These are phyloP conservation scores for Isotomurus palustris DNA, from an alignment of 2,888 invertebrate genomes.

Conservation along the genomic window DNA sequence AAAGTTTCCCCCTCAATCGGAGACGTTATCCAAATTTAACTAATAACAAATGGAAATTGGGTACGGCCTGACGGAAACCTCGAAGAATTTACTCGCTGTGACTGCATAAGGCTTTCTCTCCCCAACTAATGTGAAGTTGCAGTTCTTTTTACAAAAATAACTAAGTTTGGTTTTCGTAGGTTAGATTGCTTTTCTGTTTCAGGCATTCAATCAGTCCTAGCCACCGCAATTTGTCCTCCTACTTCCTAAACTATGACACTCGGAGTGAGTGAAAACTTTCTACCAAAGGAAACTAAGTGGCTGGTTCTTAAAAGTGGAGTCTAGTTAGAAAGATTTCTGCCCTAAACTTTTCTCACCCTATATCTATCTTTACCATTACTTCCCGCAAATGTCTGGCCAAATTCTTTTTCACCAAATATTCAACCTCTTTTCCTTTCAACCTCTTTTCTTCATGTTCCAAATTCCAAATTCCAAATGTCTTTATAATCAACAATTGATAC, in stretches of 20 bases:
- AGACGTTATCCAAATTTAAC: conserved; percentile 43
- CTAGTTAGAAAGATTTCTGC: conserved; percentile 5
- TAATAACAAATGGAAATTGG: conserved; percentile 45
- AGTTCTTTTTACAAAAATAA: conserved; percentile 7
- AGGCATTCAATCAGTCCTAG: conserved; percentile 15
- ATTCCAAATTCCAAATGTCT: too few species aligned
- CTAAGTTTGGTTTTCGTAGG: conserved; percentile 10
- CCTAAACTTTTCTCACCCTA: too few species aligned
- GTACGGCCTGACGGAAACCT: conserved; percentile 11
- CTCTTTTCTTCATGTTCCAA: too few species aligned
- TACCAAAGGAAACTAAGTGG: conserved; percentile 5
- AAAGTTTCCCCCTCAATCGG: conserved; percentile 41
- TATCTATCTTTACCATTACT: too few species aligned
- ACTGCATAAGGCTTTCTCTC: too few species aligned
- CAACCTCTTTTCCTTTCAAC: too few species aligned
- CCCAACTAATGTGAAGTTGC: too few species aligned
- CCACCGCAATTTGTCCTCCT: conserved; percentile 15
- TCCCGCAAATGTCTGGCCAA: too few species aligned
- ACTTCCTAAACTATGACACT: conserved; percentile 8
- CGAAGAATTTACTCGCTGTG: conserved; percentile 11
- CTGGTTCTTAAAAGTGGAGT: too few species aligned
- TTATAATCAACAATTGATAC: too few species aligned
- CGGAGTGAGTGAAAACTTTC: conserved; percentile 8
- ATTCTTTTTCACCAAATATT: too few species aligned
- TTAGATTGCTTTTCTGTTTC: conserved; percentile 23